These are phyloP conservation scores for Drosophila borborema DNA, from an alignment of 2,888 invertebrate species.

Conservation along the genomic window DNA sequence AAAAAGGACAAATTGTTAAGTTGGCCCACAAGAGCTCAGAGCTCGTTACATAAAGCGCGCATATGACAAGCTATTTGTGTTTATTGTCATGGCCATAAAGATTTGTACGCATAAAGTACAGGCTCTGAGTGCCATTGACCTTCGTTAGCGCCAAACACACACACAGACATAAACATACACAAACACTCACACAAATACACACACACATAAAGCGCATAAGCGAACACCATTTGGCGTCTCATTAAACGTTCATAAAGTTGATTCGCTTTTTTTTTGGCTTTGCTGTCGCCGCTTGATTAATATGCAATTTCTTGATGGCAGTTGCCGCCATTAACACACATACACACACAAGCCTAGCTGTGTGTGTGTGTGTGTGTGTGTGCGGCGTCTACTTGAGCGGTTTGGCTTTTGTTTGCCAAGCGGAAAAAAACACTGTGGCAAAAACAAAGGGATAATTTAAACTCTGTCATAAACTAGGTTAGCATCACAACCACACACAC, in stretches of 20 bases:
- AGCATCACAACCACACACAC: slow-evolving; percentile 60
- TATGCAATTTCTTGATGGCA: slow-evolving; percentile 76
- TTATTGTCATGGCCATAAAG: slow-evolving; percentile 75
- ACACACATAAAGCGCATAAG: slow-evolving; percentile 3
- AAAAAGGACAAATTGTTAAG: slow-evolving; percentile 68
- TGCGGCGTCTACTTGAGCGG: slow-evolving; percentile 52
- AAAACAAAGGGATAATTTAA: slow-evolving; percentile 79
- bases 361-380: slow-evolving; percentile 19
- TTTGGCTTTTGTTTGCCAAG: slow-evolving; percentile 64
- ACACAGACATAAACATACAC: slow-evolving; percentile 6
- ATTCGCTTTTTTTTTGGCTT: slow-evolving; percentile 34
- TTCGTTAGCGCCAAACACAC: slow-evolving; percentile 54
- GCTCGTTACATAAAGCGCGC: slow-evolving; percentile 72
- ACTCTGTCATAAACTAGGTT: slow-evolving; percentile 79
- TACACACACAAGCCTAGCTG: slow-evolving; percentile 43
- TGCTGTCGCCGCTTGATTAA: slow-evolving; percentile 66
- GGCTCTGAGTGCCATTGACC: slow-evolving; percentile 50
- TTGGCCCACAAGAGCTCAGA: slow-evolving; percentile 42
- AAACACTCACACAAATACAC: slow-evolving; percentile 19
- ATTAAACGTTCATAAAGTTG: slow-evolving; percentile 71
- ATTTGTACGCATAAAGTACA: slow-evolving; percentile 56
- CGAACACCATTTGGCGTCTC: slow-evolving; percentile 61
- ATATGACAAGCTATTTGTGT: slow-evolving; percentile 80
- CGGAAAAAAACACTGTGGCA: slow-evolving; percentile 71
- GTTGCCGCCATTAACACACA: slow-evolving; percentile 67